These are phyloP conservation scores for Dioctria rufipes DNA, from an alignment of 2,888 invertebrate species.

Conservation along the genomic window DNA sequence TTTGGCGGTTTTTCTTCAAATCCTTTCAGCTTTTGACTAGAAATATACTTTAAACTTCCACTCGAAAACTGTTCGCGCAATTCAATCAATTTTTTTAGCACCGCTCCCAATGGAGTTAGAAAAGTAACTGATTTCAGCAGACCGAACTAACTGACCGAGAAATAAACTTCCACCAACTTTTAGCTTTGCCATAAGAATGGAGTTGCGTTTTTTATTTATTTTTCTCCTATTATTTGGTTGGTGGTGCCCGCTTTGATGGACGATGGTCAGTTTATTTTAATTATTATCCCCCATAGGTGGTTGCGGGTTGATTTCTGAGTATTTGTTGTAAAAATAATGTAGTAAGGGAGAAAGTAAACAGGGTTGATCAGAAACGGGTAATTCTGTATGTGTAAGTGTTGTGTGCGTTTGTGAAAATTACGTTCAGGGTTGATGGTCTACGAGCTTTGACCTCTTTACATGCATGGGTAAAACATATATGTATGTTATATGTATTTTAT, in stretches of 20 bases:
- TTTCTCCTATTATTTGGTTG: neutral
- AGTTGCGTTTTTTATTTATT: conserved; percentile 18
- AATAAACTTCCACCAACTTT: neutral
- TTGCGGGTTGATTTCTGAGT: too few relatives aligned
- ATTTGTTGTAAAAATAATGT: neutral
- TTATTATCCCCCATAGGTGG: conserved; percentile 26
- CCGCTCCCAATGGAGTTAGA: conserved; percentile 33
- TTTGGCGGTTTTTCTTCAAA: conserved; percentile 19
- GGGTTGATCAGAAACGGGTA: conserved; percentile 5
- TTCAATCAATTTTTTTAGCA: neutral
- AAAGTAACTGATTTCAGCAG: conserved; percentile 29
- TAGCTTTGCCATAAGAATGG: neutral
- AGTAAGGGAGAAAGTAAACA: conserved; percentile 5
- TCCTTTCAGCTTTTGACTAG: neutral
- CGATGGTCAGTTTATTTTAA: conserved; percentile 18
- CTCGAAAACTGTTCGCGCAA: conserved; percentile 59
- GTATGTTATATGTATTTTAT: too few relatives aligned
- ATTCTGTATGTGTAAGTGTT: neutral
- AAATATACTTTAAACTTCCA: conserved; percentile 60
- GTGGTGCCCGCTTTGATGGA: conserved; percentile 14
- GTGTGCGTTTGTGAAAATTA: too few relatives aligned
- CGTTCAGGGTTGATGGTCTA: too few relatives aligned
- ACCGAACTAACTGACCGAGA: neutral
- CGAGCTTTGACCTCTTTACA: conserved; percentile 30
- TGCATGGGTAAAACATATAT: neutral